phyloP scores from a whole-genome alignment of 2,113 vertebrate genomes.

The Syngnathus typhle region DNA sequence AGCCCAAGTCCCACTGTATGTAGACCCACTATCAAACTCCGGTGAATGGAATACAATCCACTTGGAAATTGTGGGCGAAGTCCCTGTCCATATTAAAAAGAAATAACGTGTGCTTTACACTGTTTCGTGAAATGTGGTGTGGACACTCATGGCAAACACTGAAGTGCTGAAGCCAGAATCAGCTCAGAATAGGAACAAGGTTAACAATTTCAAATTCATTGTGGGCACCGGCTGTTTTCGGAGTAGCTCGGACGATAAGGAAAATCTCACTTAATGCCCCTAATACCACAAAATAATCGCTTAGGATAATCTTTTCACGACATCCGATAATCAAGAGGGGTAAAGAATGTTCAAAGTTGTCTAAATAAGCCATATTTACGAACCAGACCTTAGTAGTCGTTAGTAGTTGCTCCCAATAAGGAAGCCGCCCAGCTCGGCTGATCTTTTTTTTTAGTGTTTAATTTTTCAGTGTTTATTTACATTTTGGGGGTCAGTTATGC shows the following conservation, averaged over 20 bases:
- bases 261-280: background rate
- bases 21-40: no score
- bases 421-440: background rate
- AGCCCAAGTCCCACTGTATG: no score
- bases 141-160: no score
- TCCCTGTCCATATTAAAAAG: no score
- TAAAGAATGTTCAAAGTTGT: background rate
- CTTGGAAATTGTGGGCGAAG: no score
- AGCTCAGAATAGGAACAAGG: no score
- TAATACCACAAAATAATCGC: background rate
- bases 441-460: constrained; percentile 29
- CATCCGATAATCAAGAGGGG: background rate
- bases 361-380: background rate
- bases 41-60: no score
- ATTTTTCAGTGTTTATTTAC: constrained; percentile 36
- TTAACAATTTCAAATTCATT: no score
- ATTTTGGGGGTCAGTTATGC: background rate
- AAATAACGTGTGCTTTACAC: no score
- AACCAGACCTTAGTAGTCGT: background rate
- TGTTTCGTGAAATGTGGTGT: no score
- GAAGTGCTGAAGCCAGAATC: no score
- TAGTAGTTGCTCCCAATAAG: background rate
- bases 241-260: background rate
- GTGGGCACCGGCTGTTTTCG: background rate
- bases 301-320: background rate